phyloP scores from a whole-genome alignment of 2,888 invertebrate genomes.

The Acanthosepion esculentum region DNA sequence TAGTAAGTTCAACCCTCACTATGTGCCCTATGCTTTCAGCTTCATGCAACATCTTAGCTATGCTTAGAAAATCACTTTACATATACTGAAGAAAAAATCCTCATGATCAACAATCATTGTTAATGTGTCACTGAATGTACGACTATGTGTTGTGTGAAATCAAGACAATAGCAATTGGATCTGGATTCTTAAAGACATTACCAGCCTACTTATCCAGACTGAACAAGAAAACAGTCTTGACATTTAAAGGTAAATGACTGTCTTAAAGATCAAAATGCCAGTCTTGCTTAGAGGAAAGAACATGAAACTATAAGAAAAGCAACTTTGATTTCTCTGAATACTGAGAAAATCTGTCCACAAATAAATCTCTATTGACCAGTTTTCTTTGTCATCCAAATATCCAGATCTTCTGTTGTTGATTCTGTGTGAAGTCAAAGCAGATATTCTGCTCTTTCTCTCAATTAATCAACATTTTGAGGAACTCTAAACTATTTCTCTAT shows the following conservation, averaged over 20 bases:
- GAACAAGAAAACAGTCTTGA: background rate
- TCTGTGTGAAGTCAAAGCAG: too few relatives aligned
- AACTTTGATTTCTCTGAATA: background rate
- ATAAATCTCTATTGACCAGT: too few relatives aligned
- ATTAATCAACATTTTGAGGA: too few relatives aligned
- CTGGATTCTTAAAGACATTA: background rate
- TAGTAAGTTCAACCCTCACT: too few relatives aligned
- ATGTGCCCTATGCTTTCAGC: too few relatives aligned
- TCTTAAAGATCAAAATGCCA: background rate
- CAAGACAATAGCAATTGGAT: background rate
- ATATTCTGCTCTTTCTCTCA: too few relatives aligned
- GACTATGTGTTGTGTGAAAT: background rate
- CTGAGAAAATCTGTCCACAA: background rate
- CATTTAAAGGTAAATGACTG: background rate
- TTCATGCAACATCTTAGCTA: too few relatives aligned
- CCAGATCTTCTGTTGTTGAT: too few relatives aligned
- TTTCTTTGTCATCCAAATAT: too few relatives aligned
- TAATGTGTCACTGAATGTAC: background rate
- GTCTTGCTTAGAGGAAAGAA: background rate
- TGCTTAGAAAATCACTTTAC: background rate
- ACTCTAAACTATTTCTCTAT: too few relatives aligned
- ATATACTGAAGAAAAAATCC: background rate
- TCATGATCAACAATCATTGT: background rate
- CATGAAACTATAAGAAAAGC: background rate
- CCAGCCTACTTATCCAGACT: background rate